phyloP scores from a whole-genome alignment of 2,888 invertebrate genomes.

The Pegoplata infirma region DNA sequence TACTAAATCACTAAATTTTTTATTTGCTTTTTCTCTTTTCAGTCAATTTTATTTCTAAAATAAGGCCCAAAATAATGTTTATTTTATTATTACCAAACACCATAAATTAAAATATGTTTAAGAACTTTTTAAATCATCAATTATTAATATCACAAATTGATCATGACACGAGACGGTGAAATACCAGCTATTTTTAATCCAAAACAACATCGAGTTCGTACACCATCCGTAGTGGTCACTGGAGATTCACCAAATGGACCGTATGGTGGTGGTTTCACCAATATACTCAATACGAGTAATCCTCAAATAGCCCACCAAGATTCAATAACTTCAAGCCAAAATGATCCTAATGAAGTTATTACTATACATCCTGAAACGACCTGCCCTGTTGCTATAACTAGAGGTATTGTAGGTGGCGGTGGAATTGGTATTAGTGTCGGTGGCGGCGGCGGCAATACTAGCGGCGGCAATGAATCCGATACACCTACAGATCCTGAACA shows the following conservation, averaged over 20 bases:
- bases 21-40: not conserved
- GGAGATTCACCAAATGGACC: constrained; percentile 81
- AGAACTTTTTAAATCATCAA: not conserved
- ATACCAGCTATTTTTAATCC: constrained; percentile 91
- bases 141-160: constrained; percentile 66
- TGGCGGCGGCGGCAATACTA: constrained; percentile 63
- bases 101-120: constrained; percentile 29
- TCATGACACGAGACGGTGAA: constrained; percentile 86
- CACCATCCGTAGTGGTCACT: constrained; percentile 85
- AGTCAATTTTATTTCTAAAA: not conserved
- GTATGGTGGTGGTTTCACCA: constrained; percentile 76
- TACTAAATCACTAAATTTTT: not conserved
- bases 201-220: constrained; percentile 80
- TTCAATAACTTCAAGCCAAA: constrained; percentile 82
- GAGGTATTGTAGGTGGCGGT: constrained; percentile 62
- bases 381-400: constrained; percentile 49
- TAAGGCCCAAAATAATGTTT: not conserved
- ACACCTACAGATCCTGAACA: constrained; percentile 69
- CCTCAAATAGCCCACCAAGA: constrained; percentile 80
- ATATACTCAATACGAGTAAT: constrained; percentile 78
- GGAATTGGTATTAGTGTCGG: no score
- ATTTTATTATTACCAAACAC: not conserved
- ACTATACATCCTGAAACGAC: constrained; percentile 71
- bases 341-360: constrained; percentile 80
- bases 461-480: constrained; percentile 71